A percentile compares a stretch with the other conserved stretches of the same genome.
phyloP scores from a whole-genome alignment of 2,888 invertebrate genomes.

The Digitonthophagus gazella region DNA sequence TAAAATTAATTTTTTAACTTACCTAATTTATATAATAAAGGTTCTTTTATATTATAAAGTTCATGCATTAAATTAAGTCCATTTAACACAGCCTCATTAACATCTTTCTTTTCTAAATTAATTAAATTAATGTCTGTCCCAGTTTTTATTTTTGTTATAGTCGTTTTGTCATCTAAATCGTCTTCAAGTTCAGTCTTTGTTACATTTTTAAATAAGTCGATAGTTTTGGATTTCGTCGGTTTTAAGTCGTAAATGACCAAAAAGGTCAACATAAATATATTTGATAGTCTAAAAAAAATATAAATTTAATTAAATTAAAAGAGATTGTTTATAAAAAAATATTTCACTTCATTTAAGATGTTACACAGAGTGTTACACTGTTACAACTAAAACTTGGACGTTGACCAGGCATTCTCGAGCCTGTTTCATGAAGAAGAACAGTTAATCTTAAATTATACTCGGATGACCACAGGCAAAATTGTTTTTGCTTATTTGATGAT shows the following conservation, averaged over 20 bases:
- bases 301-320: too few relatives aligned
- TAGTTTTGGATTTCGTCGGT: background rate
- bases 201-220: background rate
- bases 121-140: too few relatives aligned
- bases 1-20: conserved; percentile 30
- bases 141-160: too few relatives aligned
- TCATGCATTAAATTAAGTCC: conserved; percentile 68
- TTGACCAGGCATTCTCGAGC: background rate
- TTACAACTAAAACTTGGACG: background rate
- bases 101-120: conserved; percentile 48
- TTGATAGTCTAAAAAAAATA: background rate
- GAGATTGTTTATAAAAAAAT: too few relatives aligned
- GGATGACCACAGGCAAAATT: background rate
- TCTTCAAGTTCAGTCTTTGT: too few relatives aligned
- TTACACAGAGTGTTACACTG: background rate
- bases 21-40: conserved; percentile 61
- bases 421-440: conserved; percentile 2
- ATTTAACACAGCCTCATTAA: conserved; percentile 66
- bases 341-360: background rate
- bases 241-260: background rate
- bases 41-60: conserved; percentile 61
- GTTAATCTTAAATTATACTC: conserved; percentile 6
- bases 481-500: conserved; percentile 8
- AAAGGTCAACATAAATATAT: background rate
- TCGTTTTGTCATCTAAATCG: background rate